Percentiles rank a stretch among this genome's conserved stretches.
phyloP scores from a whole-genome alignment of 2,113 vertebrate species.

The Echinops telfairi region DNA sequence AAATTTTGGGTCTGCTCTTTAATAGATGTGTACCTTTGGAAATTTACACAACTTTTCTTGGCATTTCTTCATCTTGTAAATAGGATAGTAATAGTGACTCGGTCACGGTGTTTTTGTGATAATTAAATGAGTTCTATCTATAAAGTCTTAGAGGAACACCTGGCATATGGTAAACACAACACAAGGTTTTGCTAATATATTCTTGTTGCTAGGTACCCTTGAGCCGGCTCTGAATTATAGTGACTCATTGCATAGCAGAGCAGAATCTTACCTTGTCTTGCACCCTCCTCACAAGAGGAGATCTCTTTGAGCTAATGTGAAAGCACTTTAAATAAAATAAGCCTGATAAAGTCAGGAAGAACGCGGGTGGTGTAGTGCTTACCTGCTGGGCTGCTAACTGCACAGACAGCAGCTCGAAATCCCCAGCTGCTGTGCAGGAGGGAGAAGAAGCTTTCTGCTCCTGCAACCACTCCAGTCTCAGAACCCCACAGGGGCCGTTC shows the following conservation, averaged over 20 bases:
- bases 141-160: not conserved
- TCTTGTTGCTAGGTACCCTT: not conserved
- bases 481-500: no score
- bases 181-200: slow-evolving; percentile 21
- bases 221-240: not conserved
- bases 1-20: not conserved
- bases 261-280: not conserved
- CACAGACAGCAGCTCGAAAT: no score
- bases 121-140: not conserved
- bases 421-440: no score
- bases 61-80: not conserved
- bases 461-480: no score
- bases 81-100: not conserved
- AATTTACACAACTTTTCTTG: not conserved
- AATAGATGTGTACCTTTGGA: not conserved
- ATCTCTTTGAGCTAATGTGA: not conserved
- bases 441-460: no score
- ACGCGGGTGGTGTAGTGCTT: no score
- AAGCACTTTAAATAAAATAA: no score
- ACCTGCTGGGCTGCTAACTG: no score
- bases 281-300: not conserved
- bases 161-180: not conserved
- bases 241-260: not conserved
- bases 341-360: no score
- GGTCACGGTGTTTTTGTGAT: not conserved